These are phyloP conservation scores for Alligator mississippiensis DNA, from an alignment of 2,113 vertebrate species.

Conservation along the genomic window DNA sequence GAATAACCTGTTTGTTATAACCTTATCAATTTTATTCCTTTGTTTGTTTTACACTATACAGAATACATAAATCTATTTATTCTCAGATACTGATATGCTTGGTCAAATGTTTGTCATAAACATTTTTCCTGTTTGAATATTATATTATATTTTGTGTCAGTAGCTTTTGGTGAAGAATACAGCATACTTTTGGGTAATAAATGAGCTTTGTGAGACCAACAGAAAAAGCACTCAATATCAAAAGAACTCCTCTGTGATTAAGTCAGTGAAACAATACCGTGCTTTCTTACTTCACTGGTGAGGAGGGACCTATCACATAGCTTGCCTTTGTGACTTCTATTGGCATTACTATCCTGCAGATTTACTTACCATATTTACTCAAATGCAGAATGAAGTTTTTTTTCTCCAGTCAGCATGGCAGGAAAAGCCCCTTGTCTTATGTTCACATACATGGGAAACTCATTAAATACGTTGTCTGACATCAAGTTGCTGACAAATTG, in stretches of 20 bases:
- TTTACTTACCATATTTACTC: not conserved
- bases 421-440: too few relatives aligned
- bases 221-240: rapidly evolving
- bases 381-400: too few relatives aligned
- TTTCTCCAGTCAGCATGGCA: too few relatives aligned
- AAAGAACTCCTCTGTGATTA: not conserved
- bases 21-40: not conserved
- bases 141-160: not conserved
- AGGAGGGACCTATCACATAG: not conserved
- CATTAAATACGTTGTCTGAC: too few relatives aligned
- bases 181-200: not conserved
- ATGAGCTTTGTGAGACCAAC: not conserved
- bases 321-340: not conserved
- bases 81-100: not conserved
- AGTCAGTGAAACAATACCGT: not conserved
- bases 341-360: not conserved
- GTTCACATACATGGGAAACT: too few relatives aligned
- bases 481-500: too few relatives aligned
- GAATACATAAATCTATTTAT: not conserved
- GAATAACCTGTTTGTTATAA: not conserved
- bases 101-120: not conserved
- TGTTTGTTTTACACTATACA: not conserved
- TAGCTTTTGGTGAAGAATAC: not conserved
- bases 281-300: not conserved
- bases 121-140: not conserved